phyloP scores from a whole-genome alignment of 2,113 vertebrate species.

The Anarhynchus alexandrinus region DNA sequence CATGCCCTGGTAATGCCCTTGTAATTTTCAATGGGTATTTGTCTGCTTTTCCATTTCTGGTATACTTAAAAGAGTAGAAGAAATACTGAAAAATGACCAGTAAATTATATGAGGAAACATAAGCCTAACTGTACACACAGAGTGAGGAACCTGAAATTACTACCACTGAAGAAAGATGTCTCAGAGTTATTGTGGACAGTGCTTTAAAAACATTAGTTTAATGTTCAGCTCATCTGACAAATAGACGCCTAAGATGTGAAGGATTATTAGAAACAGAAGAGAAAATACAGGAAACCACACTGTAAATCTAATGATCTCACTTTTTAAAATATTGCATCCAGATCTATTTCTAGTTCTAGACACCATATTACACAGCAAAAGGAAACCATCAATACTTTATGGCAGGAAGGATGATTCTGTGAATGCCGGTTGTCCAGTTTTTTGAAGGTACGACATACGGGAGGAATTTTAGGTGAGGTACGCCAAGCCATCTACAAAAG shows the following conservation, averaged over 20 bases:
- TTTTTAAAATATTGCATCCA: not conserved
- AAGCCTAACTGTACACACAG: not conserved
- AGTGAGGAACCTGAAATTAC: not conserved
- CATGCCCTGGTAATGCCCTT: not conserved
- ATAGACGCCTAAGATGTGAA: not conserved
- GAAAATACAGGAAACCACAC: not conserved
- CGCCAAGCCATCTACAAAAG: not conserved
- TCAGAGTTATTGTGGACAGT: not conserved
- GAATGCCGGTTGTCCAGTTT: not conserved
- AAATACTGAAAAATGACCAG: not conserved
- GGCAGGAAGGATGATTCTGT: not conserved
- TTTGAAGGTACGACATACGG: not conserved
- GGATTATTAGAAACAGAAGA: constrained; percentile 20
- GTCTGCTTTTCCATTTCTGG: not conserved
- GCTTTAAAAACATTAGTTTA: not conserved
- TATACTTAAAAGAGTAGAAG: not conserved
- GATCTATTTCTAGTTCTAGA: constrained; percentile 3
- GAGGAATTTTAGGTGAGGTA: not conserved
- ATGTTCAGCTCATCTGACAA: not conserved
- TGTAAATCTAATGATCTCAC: not conserved
- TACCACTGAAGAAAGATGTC: not conserved
- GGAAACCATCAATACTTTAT: not conserved
- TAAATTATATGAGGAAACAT: not conserved
- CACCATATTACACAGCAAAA: not conserved
- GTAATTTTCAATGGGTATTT: not conserved